Base-by-base conservation (phyloP, 1,140 invertebrate species). In the Solen grandis region DNA sequence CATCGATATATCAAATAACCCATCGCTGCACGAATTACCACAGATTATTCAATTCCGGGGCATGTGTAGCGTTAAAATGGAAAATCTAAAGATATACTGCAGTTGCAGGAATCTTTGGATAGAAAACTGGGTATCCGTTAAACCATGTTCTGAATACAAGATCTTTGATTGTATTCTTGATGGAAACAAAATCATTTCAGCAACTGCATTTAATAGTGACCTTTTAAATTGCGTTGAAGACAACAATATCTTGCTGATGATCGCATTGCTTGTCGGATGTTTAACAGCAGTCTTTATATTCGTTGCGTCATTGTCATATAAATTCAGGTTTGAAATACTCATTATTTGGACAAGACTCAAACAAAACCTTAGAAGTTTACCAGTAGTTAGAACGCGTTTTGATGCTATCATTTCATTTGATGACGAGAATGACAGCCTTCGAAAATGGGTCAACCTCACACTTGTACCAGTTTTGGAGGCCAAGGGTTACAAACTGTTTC, bases 1-100 rank as follows among this genome's bases (percentile, higher is more conserved):
- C 5, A 35, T 77, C 1, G 41, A 66, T 22, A 36, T 77, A 66
- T 77, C 74, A 16, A n/a, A 77, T 25, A 77, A 77, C 52, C 60
- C 33, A 65, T 31, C 25, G 5, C 41, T 77, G 19, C 22, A 5
- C 1, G 3, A 63, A 25, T 19, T 77, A 2, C 74, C 74, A 29
- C 46, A 52, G 25, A n/a, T 16, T 1, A 46, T 77, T 35, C 74
- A 77, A 27, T 52, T 55, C 27, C 38, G 62, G 22, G 57, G 66
- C 41, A 36, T 77, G 27, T 77, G 74, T 52, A 55, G 14, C 14
- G 66, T 46, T 36, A 5, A 66, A 3, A 66, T 77, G 74, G n/a
- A 19, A 38, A 36, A 66, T 50, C 35, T 77, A 25, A 10, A 66
- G 2, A 66, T 77, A 1, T 14, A 2, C 16, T 77, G 74, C 38